Base-by-base conservation (phyloP, 2,888 invertebrate species). In the Hanleya hanleyi region DNA sequence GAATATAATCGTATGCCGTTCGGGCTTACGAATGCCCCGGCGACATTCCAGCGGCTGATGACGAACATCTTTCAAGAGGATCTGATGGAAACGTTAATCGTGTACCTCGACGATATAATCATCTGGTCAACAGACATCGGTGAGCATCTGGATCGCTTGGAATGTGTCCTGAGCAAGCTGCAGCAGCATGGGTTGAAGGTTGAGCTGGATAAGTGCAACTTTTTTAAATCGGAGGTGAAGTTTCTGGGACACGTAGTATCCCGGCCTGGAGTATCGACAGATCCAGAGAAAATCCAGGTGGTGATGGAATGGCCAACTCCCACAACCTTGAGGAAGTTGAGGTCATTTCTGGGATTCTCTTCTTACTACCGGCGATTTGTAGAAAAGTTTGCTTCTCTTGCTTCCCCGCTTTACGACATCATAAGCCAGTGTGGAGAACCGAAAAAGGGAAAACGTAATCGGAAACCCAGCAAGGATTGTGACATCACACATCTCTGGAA, bases 231-330 rank as follows among this genome's bases (percentile, higher is more conserved):
- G 4, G 37, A 70, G 57, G 77, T 76, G 0, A 72, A 51, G 3
- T 79, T 70, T 66, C 38, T 76, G 22, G 79, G 79, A 5, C 76
- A 79, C 62, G 64, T 77, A 12, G 62, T 78, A 7, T 74, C 77
- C 32, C 37, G 61, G 5, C 22, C 68, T 36, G 74, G 76, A n/a
- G 38, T 73, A n/a, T 12, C 4, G 22, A 71, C 75, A 15, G 69
- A 62, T 47, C 69, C 62, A 18, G 57, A 61, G 4, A 74, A 75
- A 70, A 41, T 65, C 1, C 50, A 41, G 32, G 51, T 67, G 26
- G 65, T 77, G n/a, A 26, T 18, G 26, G 73, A 68, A 9, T 76
- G 78, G 74, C 69, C 61, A 57, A 62, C 37, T 26, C 76, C 76
- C 33, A 33, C 41, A 32, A 38, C 49, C 15, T 68, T 61, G 12